Evolutionary conservation across 2,888 invertebrate genomes (phyloP), one percentile per base, ranked within the genome.

Genomic region (Acrobasis repandana): DNA sequence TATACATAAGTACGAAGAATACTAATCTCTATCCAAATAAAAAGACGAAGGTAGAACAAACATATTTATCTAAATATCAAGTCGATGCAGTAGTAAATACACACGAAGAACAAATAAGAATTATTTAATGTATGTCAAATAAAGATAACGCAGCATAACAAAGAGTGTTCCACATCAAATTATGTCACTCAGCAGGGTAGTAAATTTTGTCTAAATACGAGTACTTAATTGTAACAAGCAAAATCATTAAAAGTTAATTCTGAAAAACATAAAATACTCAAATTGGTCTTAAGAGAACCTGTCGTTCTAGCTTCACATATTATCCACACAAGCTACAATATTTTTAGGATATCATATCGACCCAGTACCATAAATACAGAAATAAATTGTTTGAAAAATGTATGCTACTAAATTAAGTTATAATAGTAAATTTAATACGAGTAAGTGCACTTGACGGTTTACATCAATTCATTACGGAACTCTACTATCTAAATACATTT

Each of bases 21-120:
- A 38, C 38, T 38, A 38, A 38, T 58, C 49, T 34, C 14, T 67
- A 61, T 64, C 63, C 65, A 80, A 81, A 82, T 70, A 81, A 33
- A 62, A 76, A 73, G 71, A 70, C 72, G 77, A 70, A 68, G 65
- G 60, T 48, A 75, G 67, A 78, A 78, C 76, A 72, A 65, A 65
- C 60, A 62, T 60, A 46, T 68, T 75, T 84, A 84, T 87, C 83
- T 66, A 61, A 61, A 70, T 71, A 72, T 77, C 70, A 76, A 15
- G 70, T 70, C 68, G 67, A 70, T 75, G 73, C 77, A 78, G 80
- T 75, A 74, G 80, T 73, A 65, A 64, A 63, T 68, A 75, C 76
- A 81, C 73, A 80, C 56, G 57, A 63, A 70, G 68, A 66, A 69
- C 68, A 82, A 83, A 84, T 77, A 87, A 64, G 73, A 69, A 71